These are phyloP conservation scores for Struthio camelus DNA, from an alignment of 2,113 vertebrate genomes.

Conservation along the genomic window DNA sequence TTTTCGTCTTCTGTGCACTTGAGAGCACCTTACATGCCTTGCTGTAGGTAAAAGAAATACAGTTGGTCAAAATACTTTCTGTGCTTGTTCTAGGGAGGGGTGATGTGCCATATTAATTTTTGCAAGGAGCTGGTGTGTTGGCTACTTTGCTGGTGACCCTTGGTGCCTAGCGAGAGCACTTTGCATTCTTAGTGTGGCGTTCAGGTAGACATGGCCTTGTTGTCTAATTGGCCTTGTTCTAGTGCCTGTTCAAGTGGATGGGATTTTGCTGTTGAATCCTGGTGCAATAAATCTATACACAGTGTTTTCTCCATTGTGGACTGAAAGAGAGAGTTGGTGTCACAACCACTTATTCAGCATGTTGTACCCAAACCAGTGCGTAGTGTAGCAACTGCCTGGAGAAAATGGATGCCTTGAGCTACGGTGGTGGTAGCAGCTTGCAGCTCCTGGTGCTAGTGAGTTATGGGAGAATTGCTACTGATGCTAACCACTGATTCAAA, in stretches of 20 bases:
- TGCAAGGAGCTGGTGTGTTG: not conserved
- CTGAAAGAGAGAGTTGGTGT: not conserved
- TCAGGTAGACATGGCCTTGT: not conserved
- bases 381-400: constrained; percentile 4
- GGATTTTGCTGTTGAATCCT: not conserved
- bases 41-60: not conserved
- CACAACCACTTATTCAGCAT: not conserved
- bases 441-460: not conserved
- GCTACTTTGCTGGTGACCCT: not conserved
- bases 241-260: not conserved
- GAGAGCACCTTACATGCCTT: not conserved
- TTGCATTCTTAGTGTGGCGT: not conserved
- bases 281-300: not conserved
- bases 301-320: not conserved
- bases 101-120: not conserved
- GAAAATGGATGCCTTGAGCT: constrained; percentile 41
- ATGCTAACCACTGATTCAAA: constrained; percentile 54
- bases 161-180: not conserved
- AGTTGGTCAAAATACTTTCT: not conserved
- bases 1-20: not conserved
- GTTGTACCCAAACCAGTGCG: constrained; percentile 37
- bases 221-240: not conserved
- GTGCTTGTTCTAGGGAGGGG: not conserved
- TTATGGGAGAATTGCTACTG: constrained; percentile 1
- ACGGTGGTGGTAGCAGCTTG: constrained; percentile 12